A percentile compares a stretch with the other conserved stretches of the same genome.
phyloP scores from a whole-genome alignment of 2,888 invertebrate genomes.

The Watsonalla binaria region DNA sequence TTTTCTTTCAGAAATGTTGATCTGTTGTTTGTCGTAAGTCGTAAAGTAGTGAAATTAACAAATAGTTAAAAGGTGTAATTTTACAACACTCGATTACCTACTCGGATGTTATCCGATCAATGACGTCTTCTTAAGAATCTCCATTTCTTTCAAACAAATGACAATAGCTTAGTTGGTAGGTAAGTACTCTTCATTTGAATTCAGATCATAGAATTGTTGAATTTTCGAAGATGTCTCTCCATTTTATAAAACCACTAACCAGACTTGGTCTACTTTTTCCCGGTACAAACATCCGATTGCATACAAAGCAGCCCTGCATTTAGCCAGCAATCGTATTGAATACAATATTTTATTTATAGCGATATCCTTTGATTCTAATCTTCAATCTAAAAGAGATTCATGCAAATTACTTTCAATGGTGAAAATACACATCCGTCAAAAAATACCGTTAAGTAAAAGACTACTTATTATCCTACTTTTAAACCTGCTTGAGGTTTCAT shows the following conservation, averaged over 20 bases:
- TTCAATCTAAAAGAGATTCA: not conserved
- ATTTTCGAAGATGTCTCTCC: no score
- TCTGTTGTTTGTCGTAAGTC: no score
- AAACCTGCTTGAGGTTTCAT: no score
- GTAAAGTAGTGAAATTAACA: no score
- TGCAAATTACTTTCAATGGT: not conserved
- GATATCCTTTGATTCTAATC: conserved; percentile 5
- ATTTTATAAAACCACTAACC: not conserved
- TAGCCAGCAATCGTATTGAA: conserved; percentile 2
- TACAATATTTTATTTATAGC: conserved; percentile 9
- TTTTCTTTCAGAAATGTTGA: no score
- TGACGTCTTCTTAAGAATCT: no score
- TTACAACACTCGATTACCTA: no score
- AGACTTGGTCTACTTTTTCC: conserved; percentile 5
- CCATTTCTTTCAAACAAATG: no score
- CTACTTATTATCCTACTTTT: no score
- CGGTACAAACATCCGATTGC: conserved; percentile 15
- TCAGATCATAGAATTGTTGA: not conserved
- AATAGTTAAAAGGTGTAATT: no score
- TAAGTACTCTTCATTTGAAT: not conserved
- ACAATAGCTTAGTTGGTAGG: no score
- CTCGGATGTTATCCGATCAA: no score
- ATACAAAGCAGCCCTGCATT: conserved; percentile 15
- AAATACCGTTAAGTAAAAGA: not conserved
- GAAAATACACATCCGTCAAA: not conserved